Evolutionary conservation across 2,797 vertebrate genomes (phyloP).

Genomic region (Ispidina lecontei): DNA sequence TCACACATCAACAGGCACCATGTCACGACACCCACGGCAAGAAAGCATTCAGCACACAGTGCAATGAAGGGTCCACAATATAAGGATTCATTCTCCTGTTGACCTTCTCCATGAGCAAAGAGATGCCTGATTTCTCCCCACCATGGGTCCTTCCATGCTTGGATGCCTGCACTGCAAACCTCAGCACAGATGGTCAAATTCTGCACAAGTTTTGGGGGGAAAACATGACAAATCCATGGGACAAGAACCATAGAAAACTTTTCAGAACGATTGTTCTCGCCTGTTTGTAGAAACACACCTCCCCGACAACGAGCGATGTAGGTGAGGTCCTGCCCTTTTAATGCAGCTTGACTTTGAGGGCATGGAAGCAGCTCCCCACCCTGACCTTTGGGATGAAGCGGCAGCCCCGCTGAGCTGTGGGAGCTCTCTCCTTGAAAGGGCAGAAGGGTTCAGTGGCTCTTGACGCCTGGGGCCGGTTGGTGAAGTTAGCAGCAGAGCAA

Average conservation of each 20-base stretch:
- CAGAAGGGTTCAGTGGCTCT: background rate
- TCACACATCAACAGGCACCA: background rate
- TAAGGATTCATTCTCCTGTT: background rate
- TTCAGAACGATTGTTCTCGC: rapidly evolving
- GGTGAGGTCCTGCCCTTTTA: constrained; percentile 33
- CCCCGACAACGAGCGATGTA: rapidly evolving
- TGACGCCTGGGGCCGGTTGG: rapidly evolving
- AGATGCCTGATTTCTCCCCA: rapidly evolving
- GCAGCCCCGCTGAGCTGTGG: background rate
- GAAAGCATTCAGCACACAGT: rapidly evolving
- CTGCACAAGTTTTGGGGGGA: background rate
- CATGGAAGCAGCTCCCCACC: background rate
- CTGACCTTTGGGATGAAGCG: constrained; percentile 22
- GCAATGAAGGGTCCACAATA: rapidly evolving
- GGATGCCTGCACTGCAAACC: rapidly evolving
- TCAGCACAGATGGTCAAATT: background rate
- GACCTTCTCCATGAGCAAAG: background rate
- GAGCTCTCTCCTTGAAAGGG: background rate
- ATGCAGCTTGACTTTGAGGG: background rate
- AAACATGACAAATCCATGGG: rapidly evolving
- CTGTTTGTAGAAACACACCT: background rate
- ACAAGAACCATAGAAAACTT: background rate
- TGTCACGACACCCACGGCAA: rapidly evolving
- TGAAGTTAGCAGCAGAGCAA: rapidly evolving
- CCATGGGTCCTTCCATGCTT: rapidly evolving